Evolutionary conservation across 2,888 invertebrate species (phyloP).

Genomic region (Vandiemenella viatica): DNA sequence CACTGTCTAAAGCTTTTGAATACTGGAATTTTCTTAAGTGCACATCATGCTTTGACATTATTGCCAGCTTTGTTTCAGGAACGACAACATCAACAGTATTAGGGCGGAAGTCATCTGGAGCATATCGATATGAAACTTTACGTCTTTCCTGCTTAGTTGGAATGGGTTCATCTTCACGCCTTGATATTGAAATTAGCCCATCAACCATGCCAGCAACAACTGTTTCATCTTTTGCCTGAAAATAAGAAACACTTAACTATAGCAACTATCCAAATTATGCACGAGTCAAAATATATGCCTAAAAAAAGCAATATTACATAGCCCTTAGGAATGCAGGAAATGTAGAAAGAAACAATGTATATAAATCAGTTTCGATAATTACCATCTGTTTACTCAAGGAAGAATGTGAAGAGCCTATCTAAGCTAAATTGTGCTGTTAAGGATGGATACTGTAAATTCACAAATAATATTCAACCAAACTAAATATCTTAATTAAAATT

Average conservation of each 20-base stretch:
- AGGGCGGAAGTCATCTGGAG: constrained; percentile 11
- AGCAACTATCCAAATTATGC: not conserved
- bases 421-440: too few species aligned
- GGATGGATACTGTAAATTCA: too few species aligned
- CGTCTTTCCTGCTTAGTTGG: constrained; percentile 28
- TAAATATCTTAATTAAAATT: too few species aligned
- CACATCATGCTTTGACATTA: constrained; percentile 46
- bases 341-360: too few species aligned
- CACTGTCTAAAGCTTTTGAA: constrained; percentile 60
- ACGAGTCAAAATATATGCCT: not conserved
- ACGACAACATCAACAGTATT: constrained; percentile 37
- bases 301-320: too few species aligned
- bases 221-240: constrained; percentile 46
- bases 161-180: constrained; percentile 45
- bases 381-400: too few species aligned
- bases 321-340: too few species aligned
- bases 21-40: constrained; percentile 68
- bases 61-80: constrained; percentile 27
- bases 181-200: constrained; percentile 75
- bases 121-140: constrained; percentile 34
- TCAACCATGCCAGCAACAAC: constrained; percentile 85
- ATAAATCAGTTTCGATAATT: too few species aligned
- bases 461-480: too few species aligned
- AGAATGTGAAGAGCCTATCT: too few species aligned
- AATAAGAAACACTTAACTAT: constrained; percentile 1